These are phyloP conservation scores for Pipra filicauda DNA, from an alignment of 2,113 vertebrate genomes.

Conservation along the genomic window DNA sequence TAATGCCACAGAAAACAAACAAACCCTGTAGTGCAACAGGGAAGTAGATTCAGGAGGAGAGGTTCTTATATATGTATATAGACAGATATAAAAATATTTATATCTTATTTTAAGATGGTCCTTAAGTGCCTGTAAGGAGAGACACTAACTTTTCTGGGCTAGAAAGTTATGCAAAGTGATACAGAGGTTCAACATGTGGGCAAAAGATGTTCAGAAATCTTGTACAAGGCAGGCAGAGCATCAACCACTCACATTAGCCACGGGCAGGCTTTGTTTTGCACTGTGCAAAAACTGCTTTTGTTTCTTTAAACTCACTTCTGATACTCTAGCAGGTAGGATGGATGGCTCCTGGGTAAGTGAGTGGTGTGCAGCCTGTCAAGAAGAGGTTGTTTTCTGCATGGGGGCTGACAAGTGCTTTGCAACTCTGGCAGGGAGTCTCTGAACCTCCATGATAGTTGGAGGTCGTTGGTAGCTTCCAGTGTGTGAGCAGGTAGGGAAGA, in stretches of 20 bases:
- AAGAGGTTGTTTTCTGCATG: neutral
- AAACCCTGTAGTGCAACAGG: neutral
- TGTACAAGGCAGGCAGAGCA: neutral
- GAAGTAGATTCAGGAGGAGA: neutral
- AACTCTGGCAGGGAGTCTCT: neutral
- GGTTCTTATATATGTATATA: neutral
- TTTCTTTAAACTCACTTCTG: neutral
- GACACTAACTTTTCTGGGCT: neutral
- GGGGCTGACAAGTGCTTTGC: neutral
- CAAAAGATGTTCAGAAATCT: neutral
- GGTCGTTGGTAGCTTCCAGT: neutral
- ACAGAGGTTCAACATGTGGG: neutral
- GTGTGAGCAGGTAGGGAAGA: neutral
- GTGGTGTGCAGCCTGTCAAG: neutral
- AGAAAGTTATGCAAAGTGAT: neutral
- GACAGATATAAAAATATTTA: neutral
- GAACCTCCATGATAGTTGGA: neutral
- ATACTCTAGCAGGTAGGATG: neutral
- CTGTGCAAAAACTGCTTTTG: neutral
- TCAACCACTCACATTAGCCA: neutral
- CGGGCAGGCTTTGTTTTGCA: neutral
- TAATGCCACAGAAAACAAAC: conserved; percentile 27
- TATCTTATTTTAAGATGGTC: neutral
- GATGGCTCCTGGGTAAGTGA: neutral
- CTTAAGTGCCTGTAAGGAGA: neutral